Conservation (phyloP, 2,888 invertebrate species). For the Eilema sororculum region DNA sequence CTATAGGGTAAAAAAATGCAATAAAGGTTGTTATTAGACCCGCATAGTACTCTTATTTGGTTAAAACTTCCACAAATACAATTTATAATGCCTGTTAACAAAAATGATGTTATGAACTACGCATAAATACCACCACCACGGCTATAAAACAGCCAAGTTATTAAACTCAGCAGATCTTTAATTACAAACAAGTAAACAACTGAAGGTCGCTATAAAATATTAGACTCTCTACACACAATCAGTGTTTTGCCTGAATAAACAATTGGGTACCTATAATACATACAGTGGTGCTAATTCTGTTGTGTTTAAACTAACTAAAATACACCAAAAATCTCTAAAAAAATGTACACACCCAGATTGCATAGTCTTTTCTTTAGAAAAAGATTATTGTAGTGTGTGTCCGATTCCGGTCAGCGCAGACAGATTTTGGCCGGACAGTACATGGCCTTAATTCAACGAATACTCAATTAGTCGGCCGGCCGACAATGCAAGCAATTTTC, state of each 20-base stretch:
- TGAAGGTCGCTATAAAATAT: conserved; percentile 46
- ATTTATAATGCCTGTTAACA: conserved; percentile 42
- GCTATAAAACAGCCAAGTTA: conserved; percentile 48
- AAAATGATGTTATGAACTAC: conserved; percentile 43
- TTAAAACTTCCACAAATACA: conserved; percentile 44
- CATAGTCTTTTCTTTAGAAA: too few species aligned
- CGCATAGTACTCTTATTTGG: conserved; percentile 24
- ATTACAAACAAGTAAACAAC: conserved; percentile 46
- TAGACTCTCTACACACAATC: conserved; percentile 9
- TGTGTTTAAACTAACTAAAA: too few species aligned
- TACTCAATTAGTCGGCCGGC: too few species aligned
- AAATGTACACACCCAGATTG: too few species aligned
- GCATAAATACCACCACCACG: conserved; percentile 40
- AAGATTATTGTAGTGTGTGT: too few species aligned
- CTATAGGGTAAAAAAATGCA: neutral
- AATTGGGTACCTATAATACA: too few species aligned
- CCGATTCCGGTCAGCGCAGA: too few species aligned
- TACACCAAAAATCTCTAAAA: too few species aligned
- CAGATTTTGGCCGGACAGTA: too few species aligned
- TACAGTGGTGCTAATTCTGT: too few species aligned
- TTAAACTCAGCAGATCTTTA: conserved; percentile 48
- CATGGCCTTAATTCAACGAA: too few species aligned
- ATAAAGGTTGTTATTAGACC: conserved; percentile 19
- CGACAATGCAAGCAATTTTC: too few species aligned
- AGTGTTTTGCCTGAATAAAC: conserved; percentile 9